Percentiles rank a stretch among this genome's conserved stretches.
Evolutionary conservation across 2,797 vertebrate genomes (phyloP).

Genomic region (Oreochromis mossambicus): DNA sequence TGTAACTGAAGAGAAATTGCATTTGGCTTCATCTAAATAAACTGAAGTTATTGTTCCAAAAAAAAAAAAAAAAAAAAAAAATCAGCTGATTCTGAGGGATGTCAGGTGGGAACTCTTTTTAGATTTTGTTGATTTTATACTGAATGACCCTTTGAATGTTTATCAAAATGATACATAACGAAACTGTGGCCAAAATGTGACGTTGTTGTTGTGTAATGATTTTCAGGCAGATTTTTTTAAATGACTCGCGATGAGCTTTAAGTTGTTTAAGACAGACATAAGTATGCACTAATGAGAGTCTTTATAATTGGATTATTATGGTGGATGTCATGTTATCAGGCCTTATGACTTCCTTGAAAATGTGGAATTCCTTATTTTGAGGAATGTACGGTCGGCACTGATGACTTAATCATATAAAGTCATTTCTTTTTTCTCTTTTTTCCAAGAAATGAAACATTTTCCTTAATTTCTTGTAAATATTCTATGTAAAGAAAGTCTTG

Average conservation of each 20-base stretch:
- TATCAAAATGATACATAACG: not conserved
- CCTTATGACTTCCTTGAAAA: not conserved
- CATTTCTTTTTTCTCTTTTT: not conserved
- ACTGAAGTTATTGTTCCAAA: not conserved
- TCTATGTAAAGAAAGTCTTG: not conserved
- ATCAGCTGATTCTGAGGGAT: not conserved
- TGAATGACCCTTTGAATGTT: not conserved
- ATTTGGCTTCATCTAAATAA: not conserved
- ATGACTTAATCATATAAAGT: not conserved
- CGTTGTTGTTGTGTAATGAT: not conserved
- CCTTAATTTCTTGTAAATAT: not conserved
- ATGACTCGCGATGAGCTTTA: not conserved
- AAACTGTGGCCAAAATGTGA: not conserved
- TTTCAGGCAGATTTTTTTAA: not conserved
- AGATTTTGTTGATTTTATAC: not conserved
- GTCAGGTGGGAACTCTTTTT: not conserved
- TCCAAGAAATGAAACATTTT: not conserved
- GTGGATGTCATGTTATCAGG: not conserved
- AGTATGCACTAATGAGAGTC: not conserved
- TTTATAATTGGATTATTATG: not conserved
- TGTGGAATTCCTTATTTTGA: not conserved
- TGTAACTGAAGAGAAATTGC: not conserved
- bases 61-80: not conserved
- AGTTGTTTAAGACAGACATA: not conserved
- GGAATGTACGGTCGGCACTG: not conserved